These are phyloP conservation scores for Peromyscus melanophrys DNA, from an alignment of 2,797 vertebrate genomes.

Conservation along the genomic window DNA sequence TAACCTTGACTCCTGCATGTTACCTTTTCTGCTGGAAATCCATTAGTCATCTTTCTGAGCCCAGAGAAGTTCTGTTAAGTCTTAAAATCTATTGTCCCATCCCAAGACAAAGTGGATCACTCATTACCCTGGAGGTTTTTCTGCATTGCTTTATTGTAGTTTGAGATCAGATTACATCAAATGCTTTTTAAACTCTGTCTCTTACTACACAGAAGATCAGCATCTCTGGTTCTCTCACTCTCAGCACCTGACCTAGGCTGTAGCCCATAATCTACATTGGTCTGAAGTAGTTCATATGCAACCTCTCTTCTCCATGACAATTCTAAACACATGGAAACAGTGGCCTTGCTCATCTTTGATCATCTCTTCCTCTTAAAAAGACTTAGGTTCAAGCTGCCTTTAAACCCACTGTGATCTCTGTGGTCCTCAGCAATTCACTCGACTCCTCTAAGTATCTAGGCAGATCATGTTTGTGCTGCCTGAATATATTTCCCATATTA, in stretches of 20 bases:
- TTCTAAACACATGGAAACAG: not conserved
- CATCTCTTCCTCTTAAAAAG: not conserved
- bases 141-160: not conserved
- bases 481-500: not conserved
- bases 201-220: not conserved
- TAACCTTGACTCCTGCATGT: not conserved
- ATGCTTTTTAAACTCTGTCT: not conserved
- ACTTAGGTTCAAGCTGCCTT: rapidly evolving
- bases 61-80: not conserved
- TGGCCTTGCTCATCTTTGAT: not conserved
- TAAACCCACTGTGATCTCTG: not conserved
- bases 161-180: no score
- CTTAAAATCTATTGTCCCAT: not conserved
- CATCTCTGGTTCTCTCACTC: not conserved
- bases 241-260: not conserved
- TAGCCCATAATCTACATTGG: not conserved
- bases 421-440: not conserved
- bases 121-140: not conserved
- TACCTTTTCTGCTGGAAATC: not conserved
- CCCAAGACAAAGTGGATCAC: not conserved
- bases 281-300: not conserved
- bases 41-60: not conserved
- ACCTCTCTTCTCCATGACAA: not conserved
- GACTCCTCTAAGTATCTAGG: not conserved
- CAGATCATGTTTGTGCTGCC: not conserved